A percentile compares a stretch with the other conserved stretches of the same genome.
Evolutionary conservation across 2,113 vertebrate species (phyloP).

Genomic region (Erinaceus europaeus): DNA sequence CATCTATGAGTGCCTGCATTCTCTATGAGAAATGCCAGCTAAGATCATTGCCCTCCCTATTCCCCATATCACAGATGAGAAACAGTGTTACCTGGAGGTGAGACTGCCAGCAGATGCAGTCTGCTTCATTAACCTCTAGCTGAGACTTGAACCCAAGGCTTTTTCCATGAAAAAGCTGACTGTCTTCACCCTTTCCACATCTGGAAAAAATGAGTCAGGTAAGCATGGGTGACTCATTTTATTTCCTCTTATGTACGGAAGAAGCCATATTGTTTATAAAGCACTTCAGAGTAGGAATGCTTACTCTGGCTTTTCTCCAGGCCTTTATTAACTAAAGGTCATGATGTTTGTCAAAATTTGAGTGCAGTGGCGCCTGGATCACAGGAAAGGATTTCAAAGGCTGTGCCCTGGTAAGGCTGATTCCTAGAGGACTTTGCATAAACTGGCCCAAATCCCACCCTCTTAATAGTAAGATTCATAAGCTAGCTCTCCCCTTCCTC

Average conservation of each 20-base stretch:
- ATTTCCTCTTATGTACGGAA: neutral
- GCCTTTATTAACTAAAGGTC: slow-evolving; percentile 52
- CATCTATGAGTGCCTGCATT: accelerated
- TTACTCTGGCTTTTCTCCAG: slow-evolving; percentile 38
- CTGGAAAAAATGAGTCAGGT: slow-evolving; percentile 59
- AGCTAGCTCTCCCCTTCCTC: neutral
- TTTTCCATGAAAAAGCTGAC: neutral
- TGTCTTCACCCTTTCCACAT: neutral
- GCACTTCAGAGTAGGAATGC: slow-evolving; percentile 46
- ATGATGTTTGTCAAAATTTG: slow-evolving; percentile 4
- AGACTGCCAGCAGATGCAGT: neutral
- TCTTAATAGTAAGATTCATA: neutral
- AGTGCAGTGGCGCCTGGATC: neutral
- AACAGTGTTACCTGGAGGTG: accelerated
- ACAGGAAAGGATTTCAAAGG: slow-evolving; percentile 31
- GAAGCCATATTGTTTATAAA: neutral
- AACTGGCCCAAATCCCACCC: accelerated
- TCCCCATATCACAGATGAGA: neutral
- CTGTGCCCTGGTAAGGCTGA: neutral
- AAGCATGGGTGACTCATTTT: neutral
- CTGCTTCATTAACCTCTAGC: neutral
- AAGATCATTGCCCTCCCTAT: accelerated
- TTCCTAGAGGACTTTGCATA: neutral
- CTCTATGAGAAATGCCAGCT: neutral
- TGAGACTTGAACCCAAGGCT: neutral